Base-by-base conservation (phyloP, 2,113 vertebrate genomes). In the Noturus placidus region DNA sequence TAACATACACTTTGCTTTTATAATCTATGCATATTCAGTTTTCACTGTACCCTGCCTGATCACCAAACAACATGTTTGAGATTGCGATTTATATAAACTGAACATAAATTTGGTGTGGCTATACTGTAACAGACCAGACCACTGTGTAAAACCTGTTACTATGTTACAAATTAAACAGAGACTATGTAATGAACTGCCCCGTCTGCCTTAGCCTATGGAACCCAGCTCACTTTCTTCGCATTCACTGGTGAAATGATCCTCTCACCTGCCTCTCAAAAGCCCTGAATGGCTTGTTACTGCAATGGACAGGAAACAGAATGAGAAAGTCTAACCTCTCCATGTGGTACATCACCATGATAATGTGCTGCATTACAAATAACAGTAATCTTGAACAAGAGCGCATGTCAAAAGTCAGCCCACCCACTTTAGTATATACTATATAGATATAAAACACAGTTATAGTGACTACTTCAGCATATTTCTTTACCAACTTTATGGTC, bases 281-380 rank as follows among this genome's bases (percentile, higher is more conserved):
- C 22, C 61, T 80, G 50, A 30, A 56, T 57, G n/a, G 59, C 20
- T 74, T 72, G 74, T 61, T 82, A 82, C 79, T 59, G 65, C 38
- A 50, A 30, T n/a, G 4, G 57, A 20, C 19, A 50, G 65, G 63
- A 74, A 87, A 87, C 8, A 30, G 65, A 87, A 61, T 82, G 63
- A 82, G 42, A 27, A 1, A 65, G 56, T n/a, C 33, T 84, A 13
- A 59, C 17, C 63, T 86, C 67, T 72, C 81, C 70, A 17, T 67
- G 13, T 4, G 1, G 8, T 76, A 84, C 6, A 78, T 59, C n/a
- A 30, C 10, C 59, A 77, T 42, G 57, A 50, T 81, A 61, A 87
- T 70, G 35, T 61, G 57, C 56, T 79, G 35, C 65, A 72, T 89
- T 80, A 63, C 65, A 88, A 77, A 78, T 70, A 13, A 78, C 54